Conservation (phyloP, 2,888 invertebrate genomes). For the Pandemis corylana region DNA sequence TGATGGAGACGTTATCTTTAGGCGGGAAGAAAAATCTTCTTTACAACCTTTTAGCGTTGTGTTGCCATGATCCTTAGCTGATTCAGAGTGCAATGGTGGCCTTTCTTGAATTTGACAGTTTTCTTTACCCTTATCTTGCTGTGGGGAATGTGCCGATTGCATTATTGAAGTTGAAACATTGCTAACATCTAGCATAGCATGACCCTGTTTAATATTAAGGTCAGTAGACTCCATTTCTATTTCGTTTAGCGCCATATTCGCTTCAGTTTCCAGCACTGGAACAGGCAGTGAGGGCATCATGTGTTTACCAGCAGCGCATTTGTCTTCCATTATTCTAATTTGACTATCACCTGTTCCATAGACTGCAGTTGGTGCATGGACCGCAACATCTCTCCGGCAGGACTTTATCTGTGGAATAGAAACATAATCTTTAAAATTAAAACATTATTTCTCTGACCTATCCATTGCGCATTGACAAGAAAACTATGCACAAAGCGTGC, state of each 20-base stretch:
- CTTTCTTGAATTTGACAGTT: background rate
- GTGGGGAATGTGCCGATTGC: background rate
- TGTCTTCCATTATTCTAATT: too few species aligned
- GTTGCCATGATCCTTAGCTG: background rate
- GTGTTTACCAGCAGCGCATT: too few species aligned
- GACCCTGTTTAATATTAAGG: background rate
- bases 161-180: background rate
- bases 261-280: background rate
- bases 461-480: too few species aligned
- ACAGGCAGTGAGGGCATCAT: background rate
- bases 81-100: background rate
- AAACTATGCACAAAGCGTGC: too few species aligned
- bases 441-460: too few species aligned
- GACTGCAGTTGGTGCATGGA: too few species aligned
- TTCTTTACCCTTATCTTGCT: background rate
- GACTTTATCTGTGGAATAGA: too few species aligned
- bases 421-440: too few species aligned
- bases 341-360: too few species aligned
- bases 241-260: background rate
- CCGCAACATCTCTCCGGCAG: too few species aligned
- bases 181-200: background rate
- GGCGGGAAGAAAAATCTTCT: background rate
- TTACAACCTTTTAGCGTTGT: background rate
- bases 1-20: background rate
- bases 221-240: background rate